Conservation (phyloP, 2,113 vertebrate genomes). For the Perccottus glenii region DNA sequence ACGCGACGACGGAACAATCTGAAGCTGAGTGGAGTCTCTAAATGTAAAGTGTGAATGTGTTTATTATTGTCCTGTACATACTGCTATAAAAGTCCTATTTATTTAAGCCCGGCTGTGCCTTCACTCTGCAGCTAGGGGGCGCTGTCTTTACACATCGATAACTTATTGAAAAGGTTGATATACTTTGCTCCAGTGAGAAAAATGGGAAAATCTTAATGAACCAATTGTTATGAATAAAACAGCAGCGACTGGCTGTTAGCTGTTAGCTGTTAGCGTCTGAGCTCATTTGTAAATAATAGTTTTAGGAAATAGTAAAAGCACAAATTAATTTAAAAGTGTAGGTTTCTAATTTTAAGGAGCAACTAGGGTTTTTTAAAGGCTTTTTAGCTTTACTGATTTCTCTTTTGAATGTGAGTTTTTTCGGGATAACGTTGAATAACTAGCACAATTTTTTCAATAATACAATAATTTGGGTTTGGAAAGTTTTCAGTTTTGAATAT, state of each 20-base stretch:
- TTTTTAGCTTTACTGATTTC: not conserved
- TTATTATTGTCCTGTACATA: constrained; percentile 71
- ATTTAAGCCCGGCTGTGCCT: constrained; percentile 71
- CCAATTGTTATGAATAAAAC: not conserved
- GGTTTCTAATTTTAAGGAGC: not conserved
- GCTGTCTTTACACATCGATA: constrained; percentile 26
- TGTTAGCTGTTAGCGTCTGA: constrained; percentile 9
- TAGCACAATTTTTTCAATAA: too few species aligned
- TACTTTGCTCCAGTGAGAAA: constrained; percentile 24
- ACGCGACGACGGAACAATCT: constrained; percentile 29
- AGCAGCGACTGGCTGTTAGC: not conserved
- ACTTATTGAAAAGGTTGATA: constrained; percentile 4
- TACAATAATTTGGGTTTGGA: too few species aligned
- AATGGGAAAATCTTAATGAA: constrained; percentile 33
- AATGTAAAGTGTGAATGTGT: constrained; percentile 8
- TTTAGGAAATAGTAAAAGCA: not conserved
- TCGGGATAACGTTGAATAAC: too few species aligned
- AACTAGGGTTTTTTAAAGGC: not conserved
- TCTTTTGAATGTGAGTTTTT: too few species aligned
- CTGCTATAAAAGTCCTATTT: constrained; percentile 55
- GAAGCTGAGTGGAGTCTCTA: constrained; percentile 17
- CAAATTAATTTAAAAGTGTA: not conserved
- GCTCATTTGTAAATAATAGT: constrained; percentile 7
- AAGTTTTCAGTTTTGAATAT: not conserved
- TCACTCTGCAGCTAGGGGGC: constrained; percentile 60